A percentile compares a stretch with the other conserved stretches of the same genome.
Conservation (phyloP, 2,888 invertebrate genomes). For the Nomada ferruginata region DNA sequence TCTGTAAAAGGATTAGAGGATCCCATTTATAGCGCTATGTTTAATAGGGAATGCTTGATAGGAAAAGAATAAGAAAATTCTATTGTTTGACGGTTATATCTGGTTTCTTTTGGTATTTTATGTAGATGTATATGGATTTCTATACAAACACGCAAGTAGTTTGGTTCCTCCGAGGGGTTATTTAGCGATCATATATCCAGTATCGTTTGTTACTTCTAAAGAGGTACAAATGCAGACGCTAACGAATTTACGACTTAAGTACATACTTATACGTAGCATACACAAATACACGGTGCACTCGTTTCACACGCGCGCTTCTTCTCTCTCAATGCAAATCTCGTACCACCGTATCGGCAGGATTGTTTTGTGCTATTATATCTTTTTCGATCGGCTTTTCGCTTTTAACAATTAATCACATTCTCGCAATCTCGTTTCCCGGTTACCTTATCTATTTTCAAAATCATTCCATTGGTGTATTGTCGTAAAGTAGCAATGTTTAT, state of each 20-base stretch:
- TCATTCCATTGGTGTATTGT: background rate
- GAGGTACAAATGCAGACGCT: constrained; percentile 78
- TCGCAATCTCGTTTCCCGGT: constrained; percentile 1
- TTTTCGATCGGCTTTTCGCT: constrained; percentile 29
- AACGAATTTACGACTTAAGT: constrained; percentile 66
- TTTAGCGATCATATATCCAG: constrained; percentile 75
- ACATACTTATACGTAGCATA: constrained; percentile 63
- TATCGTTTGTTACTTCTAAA: constrained; percentile 74
- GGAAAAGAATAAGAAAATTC: constrained; percentile 16
- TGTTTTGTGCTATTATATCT: constrained; percentile 62
- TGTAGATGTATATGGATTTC: constrained; percentile 75
- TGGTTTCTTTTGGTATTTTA: constrained; percentile 79
- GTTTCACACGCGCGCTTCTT: constrained; percentile 20
- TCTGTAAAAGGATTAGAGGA: background rate
- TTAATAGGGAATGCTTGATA: background rate
- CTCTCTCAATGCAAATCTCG: constrained; percentile 40
- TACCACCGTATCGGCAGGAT: constrained; percentile 67
- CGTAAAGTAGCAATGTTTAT: background rate
- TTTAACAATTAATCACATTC: background rate
- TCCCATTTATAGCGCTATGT: background rate
- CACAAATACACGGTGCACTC: constrained; percentile 54
- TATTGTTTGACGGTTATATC: constrained; percentile 64
- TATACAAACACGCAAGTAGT: constrained; percentile 81
- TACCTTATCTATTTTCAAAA: background rate
- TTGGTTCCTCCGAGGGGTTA: constrained; percentile 77